Conservation (phyloP, 2,888 invertebrate genomes). For the Stramonita haemastoma region DNA sequence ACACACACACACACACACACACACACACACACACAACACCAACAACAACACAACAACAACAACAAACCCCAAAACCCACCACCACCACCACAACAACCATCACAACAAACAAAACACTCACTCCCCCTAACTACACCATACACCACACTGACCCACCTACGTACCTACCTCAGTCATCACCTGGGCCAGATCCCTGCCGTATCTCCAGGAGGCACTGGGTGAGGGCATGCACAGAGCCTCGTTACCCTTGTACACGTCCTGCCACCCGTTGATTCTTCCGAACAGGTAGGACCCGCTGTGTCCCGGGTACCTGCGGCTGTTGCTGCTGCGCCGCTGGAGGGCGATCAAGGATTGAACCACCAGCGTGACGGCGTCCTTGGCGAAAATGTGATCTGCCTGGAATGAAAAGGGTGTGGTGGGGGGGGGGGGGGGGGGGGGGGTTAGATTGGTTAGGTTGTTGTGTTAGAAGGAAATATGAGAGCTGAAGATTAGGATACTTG, state of each 20-base stretch:
- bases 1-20: too few relatives aligned
- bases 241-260: constrained; percentile 12
- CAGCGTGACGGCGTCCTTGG: constrained; percentile 41
- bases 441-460: too few relatives aligned
- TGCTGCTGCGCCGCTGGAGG: constrained; percentile 31
- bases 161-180: constrained; percentile 33
- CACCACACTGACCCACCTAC: not conserved
- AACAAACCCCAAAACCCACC: not conserved
- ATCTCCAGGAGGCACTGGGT: constrained; percentile 40
- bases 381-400: constrained; percentile 21
- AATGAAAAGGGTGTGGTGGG: not conserved
- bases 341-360: constrained; percentile 38
- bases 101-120: not conserved
- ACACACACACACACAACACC: too few relatives aligned
- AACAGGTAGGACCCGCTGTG: constrained; percentile 45
- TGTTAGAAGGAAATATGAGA: not conserved
- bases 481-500: too few relatives aligned
- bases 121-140: too few relatives aligned
- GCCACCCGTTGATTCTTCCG: constrained; percentile 45
- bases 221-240: constrained; percentile 44
- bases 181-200: constrained; percentile 45
- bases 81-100: not conserved
- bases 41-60: too few relatives aligned
- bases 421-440: too few relatives aligned
- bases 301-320: not conserved